Evolutionary conservation across 2,113 vertebrate genomes (phyloP).

Genomic region (Oryzias curvinotus): DNA sequence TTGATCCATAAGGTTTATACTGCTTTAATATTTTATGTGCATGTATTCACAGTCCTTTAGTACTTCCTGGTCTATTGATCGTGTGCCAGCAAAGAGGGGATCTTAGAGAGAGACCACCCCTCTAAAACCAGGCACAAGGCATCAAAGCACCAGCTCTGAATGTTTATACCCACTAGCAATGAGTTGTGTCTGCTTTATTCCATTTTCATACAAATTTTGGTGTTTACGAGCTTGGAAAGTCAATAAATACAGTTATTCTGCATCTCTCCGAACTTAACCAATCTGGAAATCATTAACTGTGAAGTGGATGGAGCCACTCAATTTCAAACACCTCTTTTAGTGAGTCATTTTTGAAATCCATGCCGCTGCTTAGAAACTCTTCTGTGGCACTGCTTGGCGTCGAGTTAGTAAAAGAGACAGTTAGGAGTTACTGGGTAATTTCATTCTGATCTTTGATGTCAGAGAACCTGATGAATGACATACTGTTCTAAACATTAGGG

Average conservation of each 20-base stretch:
- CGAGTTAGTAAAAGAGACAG: too few relatives aligned
- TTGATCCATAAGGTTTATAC: slow-evolving; percentile 42
- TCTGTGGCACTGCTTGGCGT: too few relatives aligned
- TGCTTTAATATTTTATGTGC: slow-evolving; percentile 73
- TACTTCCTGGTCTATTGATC: slow-evolving; percentile 65
- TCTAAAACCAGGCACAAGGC: slow-evolving; percentile 38
- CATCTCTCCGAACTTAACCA: slow-evolving; percentile 57
- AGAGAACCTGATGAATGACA: too few relatives aligned
- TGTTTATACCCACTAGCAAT: slow-evolving; percentile 31
- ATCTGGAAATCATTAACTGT: slow-evolving; percentile 49
- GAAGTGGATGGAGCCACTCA: too few relatives aligned
- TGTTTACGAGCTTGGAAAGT: slow-evolving; percentile 23
- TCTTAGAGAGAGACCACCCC: slow-evolving; percentile 43
- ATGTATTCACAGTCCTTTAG: slow-evolving; percentile 51
- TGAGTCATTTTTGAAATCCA: too few relatives aligned
- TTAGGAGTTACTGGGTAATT: too few relatives aligned
- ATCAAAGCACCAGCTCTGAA: slow-evolving; percentile 39
- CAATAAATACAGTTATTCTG: slow-evolving; percentile 41
- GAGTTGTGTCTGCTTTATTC: slow-evolving; percentile 28
- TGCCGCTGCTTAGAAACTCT: too few relatives aligned
- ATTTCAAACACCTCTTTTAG: too few relatives aligned
- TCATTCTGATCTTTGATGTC: too few relatives aligned
- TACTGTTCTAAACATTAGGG: too few relatives aligned
- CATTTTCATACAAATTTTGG: slow-evolving; percentile 16
- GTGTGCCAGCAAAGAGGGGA: slow-evolving; percentile 17